These are phyloP conservation scores for Telmatochromis brachygnathus DNA, from an alignment of 2,113 vertebrate species.

Conservation along the genomic window DNA sequence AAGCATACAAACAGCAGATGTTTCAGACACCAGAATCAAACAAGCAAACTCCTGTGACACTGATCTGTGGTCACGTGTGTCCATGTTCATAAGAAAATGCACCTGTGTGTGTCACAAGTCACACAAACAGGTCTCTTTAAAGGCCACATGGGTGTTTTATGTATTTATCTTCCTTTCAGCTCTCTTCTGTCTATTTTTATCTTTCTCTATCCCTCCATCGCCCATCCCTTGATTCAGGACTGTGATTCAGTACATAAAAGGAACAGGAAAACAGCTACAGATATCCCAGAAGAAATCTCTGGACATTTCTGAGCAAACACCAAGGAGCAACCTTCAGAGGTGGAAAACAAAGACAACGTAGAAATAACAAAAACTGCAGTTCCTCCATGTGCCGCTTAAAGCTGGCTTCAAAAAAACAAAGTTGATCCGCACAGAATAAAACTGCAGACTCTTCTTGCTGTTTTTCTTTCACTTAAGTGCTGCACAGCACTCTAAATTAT, in stretches of 20 bases:
- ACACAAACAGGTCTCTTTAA: not conserved
- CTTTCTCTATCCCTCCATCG: not conserved
- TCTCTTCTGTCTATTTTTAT: not conserved
- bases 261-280: not conserved
- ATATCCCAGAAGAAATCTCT: not conserved
- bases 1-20: not conserved
- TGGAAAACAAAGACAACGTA: not conserved
- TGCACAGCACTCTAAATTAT: not conserved
- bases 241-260: not conserved
- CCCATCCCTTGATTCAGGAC: not conserved
- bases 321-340: not conserved
- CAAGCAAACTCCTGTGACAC: not conserved
- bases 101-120: not conserved
- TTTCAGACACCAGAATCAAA: not conserved
- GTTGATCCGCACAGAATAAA: not conserved
- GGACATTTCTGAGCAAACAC: not conserved
- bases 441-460: not conserved
- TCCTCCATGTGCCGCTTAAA: not conserved
- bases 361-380: not conserved
- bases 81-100: not conserved
- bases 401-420: not conserved
- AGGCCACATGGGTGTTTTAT: not conserved
- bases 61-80: not conserved
- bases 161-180: not conserved
- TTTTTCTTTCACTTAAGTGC: not conserved